These are phyloP conservation scores for Drosophila anomelani DNA, from an alignment of 2,888 invertebrate species.

Conservation along the genomic window DNA sequence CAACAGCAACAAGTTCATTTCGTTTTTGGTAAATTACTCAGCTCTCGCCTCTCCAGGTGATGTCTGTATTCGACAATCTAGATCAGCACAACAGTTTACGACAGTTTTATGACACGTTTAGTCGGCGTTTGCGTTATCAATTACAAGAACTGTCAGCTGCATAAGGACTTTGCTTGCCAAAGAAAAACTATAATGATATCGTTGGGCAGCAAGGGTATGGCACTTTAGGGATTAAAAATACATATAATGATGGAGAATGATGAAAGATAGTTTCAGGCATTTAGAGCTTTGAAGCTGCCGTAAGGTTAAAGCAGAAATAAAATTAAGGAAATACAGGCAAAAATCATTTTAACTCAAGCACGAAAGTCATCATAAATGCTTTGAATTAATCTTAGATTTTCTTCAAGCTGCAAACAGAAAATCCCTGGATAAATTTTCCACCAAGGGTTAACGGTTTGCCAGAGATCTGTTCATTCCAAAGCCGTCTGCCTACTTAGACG, in stretches of 20 bases:
- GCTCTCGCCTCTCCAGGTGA: conserved; percentile 57
- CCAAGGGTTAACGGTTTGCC: conserved; percentile 36
- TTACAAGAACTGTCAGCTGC: conserved; percentile 60
- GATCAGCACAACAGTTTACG: conserved; percentile 68
- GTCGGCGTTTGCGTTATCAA: conserved; percentile 63
- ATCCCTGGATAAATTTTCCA: not conserved
- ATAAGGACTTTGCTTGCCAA: conserved; percentile 33
- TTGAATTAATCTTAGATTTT: not conserved
- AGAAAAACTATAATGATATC: conserved; percentile 20
- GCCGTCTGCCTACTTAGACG: conserved; percentile 23
- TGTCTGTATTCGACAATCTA: conserved; percentile 80
- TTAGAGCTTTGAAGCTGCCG: conserved; percentile 3
- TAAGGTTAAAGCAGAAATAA: not conserved
- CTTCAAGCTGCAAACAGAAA: not conserved
- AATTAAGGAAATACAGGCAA: not conserved
- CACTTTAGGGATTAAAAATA: conserved; percentile 27
- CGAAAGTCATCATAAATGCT: not conserved
- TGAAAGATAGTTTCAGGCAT: conserved; percentile 8
- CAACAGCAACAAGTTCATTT: conserved; percentile 73
- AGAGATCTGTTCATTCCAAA: conserved; percentile 15
- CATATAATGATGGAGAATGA: not conserved
- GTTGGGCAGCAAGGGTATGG: conserved; percentile 6
- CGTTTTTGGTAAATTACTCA: conserved; percentile 77
- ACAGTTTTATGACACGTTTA: conserved; percentile 75
- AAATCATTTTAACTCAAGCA: not conserved